Evolutionary conservation across 2,888 invertebrate species (phyloP), one percentile per base, ranked within the genome.

Genomic region (Xestia ashworthii): DNA sequence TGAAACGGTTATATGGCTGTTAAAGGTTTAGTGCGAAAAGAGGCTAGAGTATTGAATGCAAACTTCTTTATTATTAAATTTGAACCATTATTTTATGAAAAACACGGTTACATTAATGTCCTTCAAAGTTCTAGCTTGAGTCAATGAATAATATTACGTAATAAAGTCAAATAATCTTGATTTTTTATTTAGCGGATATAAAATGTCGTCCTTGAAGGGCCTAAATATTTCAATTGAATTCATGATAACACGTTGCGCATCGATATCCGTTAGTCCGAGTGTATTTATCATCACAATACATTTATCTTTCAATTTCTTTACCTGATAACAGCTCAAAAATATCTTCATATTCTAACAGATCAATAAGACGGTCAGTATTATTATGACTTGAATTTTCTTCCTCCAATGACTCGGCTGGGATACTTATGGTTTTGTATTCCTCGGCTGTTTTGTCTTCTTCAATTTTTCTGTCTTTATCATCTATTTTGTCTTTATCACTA

Each of bases 331-430:
- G 70, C 3, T 77, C 58, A 70, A 44, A 76, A 69, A 84, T 44
- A 50, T 83, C 66, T 4, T 74, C 71, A 50, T 69, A 71, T 14
- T 74, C 58, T 19, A 79, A n/a, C 69, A 76, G 66, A 14, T 79
- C 48, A 32, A 83, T 22, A 48, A 83, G 55, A 1, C 11, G 58
- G 64, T 73, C 60, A 44, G 72, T 79, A 11, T 16, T 55, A 22
- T 70, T 66, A 62, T 5, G 38, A 16, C 25, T 75, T 66, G 38
- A 44, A 38, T 38, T 62, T 32, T 68, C 38, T 50, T 68, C 53
- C 46, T 68, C 58, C 12, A 44, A 66, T 22, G 14, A 2, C 8
- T 69, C 60, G 11, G 22, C 41, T 41, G 71, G 38, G 14, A 75
- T 72, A 8, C 55, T 72, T 22, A 76, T 11, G 38, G 66, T 38